Conservation (phyloP, 2,888 invertebrate genomes). For the Smittia sp. region DNA sequence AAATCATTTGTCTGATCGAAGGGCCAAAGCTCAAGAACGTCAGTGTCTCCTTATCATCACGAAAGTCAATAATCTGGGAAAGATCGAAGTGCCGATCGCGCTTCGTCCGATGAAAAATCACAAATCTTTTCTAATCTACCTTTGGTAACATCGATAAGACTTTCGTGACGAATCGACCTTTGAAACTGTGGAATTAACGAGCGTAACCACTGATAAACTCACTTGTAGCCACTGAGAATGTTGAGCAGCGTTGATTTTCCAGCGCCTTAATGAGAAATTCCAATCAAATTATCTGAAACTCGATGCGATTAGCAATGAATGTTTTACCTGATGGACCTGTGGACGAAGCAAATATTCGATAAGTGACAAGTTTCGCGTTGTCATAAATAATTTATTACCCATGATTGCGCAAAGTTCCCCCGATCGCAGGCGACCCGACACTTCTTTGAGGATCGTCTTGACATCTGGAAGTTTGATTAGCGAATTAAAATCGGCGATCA, state of each 20-base stretch:
- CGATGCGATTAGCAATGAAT: background rate
- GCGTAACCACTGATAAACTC: conserved; percentile 52
- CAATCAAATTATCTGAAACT: background rate
- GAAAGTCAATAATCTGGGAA: background rate
- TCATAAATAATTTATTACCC: too few relatives aligned
- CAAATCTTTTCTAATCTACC: background rate
- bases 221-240: conserved; percentile 94
- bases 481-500: background rate
- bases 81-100: background rate
- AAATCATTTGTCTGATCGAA: background rate
- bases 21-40: background rate
- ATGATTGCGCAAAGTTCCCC: conserved; percentile 94
- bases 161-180: background rate
- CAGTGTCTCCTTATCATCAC: background rate
- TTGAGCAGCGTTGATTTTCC: conserved; percentile 92
- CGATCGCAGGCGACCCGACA: conserved; percentile 82
- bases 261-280: conserved; percentile 68
- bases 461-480: conserved; percentile 62
- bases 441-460: conserved; percentile 84
- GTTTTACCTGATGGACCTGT: conserved; percentile 60
- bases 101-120: background rate
- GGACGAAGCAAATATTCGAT: too few relatives aligned
- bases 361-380: too few relatives aligned
- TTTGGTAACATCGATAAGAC: background rate
- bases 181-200: conserved; percentile 8